phyloP scores from a whole-genome alignment of 2,113 vertebrate genomes.

The Pelobates fuscus region DNA sequence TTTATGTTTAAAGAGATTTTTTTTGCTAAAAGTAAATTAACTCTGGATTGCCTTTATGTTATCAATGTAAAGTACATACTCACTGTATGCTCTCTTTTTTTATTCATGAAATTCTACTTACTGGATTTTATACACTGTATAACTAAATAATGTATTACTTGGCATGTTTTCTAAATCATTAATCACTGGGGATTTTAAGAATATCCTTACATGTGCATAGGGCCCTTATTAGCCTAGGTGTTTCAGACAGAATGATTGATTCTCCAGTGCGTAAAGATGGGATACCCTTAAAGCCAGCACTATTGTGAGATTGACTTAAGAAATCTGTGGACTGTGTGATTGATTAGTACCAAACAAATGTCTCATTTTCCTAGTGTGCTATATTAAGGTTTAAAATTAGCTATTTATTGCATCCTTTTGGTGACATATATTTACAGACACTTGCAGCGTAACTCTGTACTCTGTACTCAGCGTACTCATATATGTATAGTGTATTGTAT shows the following conservation, averaged over 20 bases:
- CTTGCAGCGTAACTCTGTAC: neutral
- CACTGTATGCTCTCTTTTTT: too few relatives aligned
- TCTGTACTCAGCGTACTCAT: too few relatives aligned
- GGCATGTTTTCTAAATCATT: neutral
- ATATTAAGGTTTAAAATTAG: neutral
- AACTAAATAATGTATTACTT: too few relatives aligned
- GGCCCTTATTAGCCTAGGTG: neutral
- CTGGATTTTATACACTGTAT: too few relatives aligned
- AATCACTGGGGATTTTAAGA: neutral
- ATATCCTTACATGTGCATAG: neutral
- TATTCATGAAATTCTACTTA: too few relatives aligned
- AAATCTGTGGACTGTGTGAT: conserved; percentile 4
- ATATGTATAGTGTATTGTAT: too few relatives aligned
- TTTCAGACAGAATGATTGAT: neutral
- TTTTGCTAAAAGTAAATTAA: too few relatives aligned
- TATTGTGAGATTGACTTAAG: neutral
- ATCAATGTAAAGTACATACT: too few relatives aligned
- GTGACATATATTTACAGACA: neutral
- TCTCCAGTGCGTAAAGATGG: neutral
- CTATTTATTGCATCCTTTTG: neutral
- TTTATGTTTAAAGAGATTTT: too few relatives aligned
- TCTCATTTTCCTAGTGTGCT: neutral
- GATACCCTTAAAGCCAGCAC: neutral
- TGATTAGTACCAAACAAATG: conserved; percentile 2
- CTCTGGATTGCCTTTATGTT: too few relatives aligned